A percentile compares a stretch with the other conserved stretches of the same genome.
Evolutionary conservation across 37 sponge, comb jelly and placozoan species (phyloP).

Genomic region (Cliona cf. orientalis): DNA sequence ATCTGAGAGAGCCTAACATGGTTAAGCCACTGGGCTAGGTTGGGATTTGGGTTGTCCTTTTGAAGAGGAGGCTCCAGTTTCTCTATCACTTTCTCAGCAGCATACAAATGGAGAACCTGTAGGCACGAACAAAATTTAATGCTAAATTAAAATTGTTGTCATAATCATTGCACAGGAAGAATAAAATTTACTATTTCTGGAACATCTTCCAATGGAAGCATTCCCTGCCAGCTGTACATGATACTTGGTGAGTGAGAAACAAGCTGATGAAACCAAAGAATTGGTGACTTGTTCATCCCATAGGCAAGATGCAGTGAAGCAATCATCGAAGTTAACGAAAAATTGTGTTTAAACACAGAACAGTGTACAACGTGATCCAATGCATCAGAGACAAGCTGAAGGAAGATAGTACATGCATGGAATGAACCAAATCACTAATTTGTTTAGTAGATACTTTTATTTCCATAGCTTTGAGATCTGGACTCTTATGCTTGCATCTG

Average conservation of each 20-base stretch:
- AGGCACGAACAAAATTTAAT: too few species aligned
- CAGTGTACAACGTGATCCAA: not conserved
- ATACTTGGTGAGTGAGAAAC: slow-evolving; percentile 35
- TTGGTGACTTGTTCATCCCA: not conserved
- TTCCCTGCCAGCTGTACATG: not conserved
- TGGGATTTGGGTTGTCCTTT: not conserved
- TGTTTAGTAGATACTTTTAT: slow-evolving; percentile 45
- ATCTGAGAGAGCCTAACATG: slow-evolving; percentile 23
- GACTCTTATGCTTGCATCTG: slow-evolving; percentile 21
- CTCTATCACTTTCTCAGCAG: slow-evolving; percentile 11
- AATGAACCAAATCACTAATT: too few species aligned
- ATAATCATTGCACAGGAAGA: not conserved
- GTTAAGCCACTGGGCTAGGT: slow-evolving; percentile 10
- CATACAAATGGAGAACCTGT: too few species aligned
- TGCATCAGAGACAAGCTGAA: slow-evolving; percentile 31
- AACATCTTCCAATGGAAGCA: not conserved
- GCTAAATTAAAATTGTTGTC: too few species aligned
- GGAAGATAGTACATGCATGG: not conserved
- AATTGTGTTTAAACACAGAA: not conserved
- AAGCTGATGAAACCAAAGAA: slow-evolving; percentile 62
- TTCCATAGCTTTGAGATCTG: slow-evolving; percentile 20
- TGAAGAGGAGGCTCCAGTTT: not conserved
- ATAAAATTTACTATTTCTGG: slow-evolving; percentile 35
- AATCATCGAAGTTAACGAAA: slow-evolving; percentile 15
- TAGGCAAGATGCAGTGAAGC: slow-evolving; percentile 64